Evolutionary conservation across 64 coral and sea anemone species (phyloP).

Genomic region (Montipora sp.): DNA sequence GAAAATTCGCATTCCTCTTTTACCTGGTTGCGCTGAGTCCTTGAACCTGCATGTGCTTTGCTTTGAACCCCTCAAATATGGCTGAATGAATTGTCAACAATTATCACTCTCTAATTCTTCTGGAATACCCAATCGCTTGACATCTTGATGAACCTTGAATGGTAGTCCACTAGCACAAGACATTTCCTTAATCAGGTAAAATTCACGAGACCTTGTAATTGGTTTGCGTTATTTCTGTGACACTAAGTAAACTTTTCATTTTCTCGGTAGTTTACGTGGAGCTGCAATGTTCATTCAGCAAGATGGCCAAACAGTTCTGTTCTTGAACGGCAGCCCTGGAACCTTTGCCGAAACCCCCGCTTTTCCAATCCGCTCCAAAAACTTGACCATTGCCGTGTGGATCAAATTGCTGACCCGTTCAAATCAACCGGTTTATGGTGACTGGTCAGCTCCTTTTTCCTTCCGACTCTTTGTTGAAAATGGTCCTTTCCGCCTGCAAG

Average conservation of each 20-base stretch:
- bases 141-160: no score
- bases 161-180: no score
- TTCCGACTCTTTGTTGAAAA: background rate
- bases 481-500: background rate
- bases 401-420: background rate
- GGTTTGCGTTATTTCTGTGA: no score
- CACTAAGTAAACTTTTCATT: background rate
- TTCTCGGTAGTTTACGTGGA: background rate
- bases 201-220: no score
- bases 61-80: no score
- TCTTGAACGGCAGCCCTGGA: background rate
- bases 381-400: slow-evolving; percentile 8
- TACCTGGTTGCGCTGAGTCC: no score
- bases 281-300: background rate
- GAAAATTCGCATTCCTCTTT: no score
- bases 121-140: no score
- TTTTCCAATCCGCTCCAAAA: background rate
- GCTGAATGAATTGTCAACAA: no score
- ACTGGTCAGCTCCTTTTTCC: background rate
- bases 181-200: no score
- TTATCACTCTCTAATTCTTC: no score
- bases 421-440: background rate
- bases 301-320: background rate
- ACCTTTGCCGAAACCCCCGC: background rate
- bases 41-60: no score